Conservation (phyloP, 2,888 invertebrate genomes). For the Pharmacophagus antenor region DNA sequence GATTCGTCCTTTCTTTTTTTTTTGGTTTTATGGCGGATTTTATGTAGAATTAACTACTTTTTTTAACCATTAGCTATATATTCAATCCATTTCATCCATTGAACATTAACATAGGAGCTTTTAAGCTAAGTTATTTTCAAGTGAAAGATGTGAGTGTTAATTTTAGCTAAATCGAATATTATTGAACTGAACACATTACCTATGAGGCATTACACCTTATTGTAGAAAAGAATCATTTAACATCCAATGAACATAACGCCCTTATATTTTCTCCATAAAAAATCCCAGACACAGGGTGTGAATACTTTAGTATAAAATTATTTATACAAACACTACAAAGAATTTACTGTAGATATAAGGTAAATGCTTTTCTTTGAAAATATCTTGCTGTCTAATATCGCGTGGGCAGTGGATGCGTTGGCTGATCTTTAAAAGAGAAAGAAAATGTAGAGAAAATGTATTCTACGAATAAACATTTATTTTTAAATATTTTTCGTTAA, state of each 20-base stretch:
- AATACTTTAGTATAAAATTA: background rate
- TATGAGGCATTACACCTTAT: no score
- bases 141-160: no score
- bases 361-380: conserved; percentile 21
- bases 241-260: background rate
- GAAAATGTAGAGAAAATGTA: conserved; percentile 6
- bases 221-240: background rate
- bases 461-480: conserved; percentile 6
- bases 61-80: no score
- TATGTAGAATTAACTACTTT: no score
- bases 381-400: conserved; percentile 4
- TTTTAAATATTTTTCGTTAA: background rate
- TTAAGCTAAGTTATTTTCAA: no score
- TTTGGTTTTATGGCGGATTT: no score
- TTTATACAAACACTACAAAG: background rate
- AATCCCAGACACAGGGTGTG: background rate
- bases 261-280: background rate
- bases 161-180: no score
- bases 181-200: no score
- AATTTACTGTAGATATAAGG: background rate
- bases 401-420: conserved; percentile 15
- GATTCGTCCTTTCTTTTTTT: no score
- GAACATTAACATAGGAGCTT: no score
- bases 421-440: conserved; percentile 5
- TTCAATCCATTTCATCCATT: no score